A percentile compares a stretch with the other conserved stretches of the same genome.
Conservation (phyloP, 2,113 vertebrate species). For the Leucosticte australis region DNA sequence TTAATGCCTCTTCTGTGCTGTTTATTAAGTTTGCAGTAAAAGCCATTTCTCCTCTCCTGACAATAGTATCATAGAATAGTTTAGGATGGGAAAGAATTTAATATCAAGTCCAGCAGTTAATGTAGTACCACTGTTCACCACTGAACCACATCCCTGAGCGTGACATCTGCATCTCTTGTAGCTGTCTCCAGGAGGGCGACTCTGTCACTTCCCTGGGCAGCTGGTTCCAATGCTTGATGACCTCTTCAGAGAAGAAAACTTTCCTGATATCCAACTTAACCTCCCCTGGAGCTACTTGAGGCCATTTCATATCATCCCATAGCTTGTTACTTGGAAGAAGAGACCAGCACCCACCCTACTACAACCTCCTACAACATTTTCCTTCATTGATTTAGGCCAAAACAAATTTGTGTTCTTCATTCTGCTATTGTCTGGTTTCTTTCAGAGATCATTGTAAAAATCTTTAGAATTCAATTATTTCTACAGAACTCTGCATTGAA, state of each 20-base stretch:
- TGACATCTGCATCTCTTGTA: too few relatives aligned
- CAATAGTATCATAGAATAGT: background rate
- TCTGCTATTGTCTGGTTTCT: background rate
- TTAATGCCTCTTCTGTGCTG: background rate
- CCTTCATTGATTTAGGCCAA: background rate
- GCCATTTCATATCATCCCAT: background rate
- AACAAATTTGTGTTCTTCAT: background rate
- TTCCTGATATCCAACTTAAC: background rate
- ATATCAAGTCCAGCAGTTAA: background rate
- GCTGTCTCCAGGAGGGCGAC: background rate
- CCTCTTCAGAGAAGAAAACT: background rate
- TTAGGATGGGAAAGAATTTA: background rate
- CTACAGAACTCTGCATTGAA: background rate
- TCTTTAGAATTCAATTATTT: background rate
- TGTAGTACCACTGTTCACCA: background rate
- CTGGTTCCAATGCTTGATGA: background rate
- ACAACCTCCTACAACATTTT: background rate
- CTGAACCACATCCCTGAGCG: fast-evolving
- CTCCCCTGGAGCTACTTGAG: background rate
- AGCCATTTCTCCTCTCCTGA: background rate
- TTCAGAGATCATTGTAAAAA: background rate
- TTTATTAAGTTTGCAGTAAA: background rate
- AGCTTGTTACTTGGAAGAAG: background rate
- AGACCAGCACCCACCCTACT: background rate
- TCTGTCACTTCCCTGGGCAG: background rate